These are phyloP conservation scores for Panthera uncia DNA, from an alignment of 2,113 vertebrate species.

Conservation along the genomic window DNA sequence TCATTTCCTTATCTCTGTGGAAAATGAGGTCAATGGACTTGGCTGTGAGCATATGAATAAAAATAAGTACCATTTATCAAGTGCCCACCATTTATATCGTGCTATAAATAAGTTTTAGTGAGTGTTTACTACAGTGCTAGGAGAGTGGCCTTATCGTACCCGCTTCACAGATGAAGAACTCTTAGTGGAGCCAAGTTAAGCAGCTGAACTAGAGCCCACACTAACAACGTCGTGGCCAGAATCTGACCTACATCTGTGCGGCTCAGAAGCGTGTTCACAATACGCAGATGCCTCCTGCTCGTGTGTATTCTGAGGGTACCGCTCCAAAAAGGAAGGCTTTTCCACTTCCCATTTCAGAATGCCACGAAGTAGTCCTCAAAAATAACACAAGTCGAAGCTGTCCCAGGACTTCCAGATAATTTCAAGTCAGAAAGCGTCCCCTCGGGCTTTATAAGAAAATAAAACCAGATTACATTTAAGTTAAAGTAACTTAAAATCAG, in stretches of 20 bases:
- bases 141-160: background rate
- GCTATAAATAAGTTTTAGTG: background rate
- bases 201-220: background rate
- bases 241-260: background rate
- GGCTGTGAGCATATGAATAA: background rate
- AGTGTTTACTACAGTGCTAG: background rate
- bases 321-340: background rate
- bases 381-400: background rate
- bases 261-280: background rate
- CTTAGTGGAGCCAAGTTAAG: background rate
- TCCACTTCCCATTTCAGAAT: background rate
- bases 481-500: background rate
- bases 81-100: background rate
- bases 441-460: background rate
- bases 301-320: background rate
- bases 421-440: background rate
- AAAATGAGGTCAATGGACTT: background rate
- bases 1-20: background rate
- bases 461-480: background rate
- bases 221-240: background rate
- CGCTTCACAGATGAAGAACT: background rate
- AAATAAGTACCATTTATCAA: conserved; percentile 6
- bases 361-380: background rate
- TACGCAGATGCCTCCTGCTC: background rate
- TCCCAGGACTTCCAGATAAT: background rate